A percentile compares a stretch with the other conserved stretches of the same genome.
phyloP scores from a whole-genome alignment of 1,140 invertebrate species.

The Pseudobourletiella spinata region DNA sequence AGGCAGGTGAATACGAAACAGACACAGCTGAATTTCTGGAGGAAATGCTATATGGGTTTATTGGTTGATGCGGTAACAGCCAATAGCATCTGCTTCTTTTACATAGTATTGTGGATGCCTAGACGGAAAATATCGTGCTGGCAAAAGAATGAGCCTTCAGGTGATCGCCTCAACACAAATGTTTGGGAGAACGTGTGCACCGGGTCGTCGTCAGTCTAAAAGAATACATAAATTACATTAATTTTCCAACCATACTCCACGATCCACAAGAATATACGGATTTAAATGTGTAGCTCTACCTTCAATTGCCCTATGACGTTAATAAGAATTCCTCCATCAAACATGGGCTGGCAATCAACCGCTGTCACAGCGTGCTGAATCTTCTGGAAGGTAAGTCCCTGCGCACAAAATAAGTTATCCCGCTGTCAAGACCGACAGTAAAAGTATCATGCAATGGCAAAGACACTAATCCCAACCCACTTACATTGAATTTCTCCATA shows the following conservation, averaged over 20 bases:
- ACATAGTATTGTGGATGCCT: constrained; percentile 65
- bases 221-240: too few relatives aligned
- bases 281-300: constrained; percentile 54
- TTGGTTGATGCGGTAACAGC: too few relatives aligned
- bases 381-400: constrained; percentile 83
- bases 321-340: constrained; percentile 86
- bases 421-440: too few relatives aligned
- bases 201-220: constrained; percentile 83
- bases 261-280: not conserved
- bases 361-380: constrained; percentile 82
- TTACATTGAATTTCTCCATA: constrained; percentile 86
- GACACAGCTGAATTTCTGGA: too few relatives aligned
- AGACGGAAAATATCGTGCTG: constrained; percentile 89
- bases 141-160: constrained; percentile 57
- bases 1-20: too few relatives aligned
- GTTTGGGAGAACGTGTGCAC: constrained; percentile 84
- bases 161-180: constrained; percentile 72
- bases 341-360: constrained; percentile 91
- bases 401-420: too few relatives aligned
- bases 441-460: too few relatives aligned
- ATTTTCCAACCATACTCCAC: too few relatives aligned
- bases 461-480: too few relatives aligned
- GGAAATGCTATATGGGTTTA: too few relatives aligned
- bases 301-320: constrained; percentile 87
- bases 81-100: too few relatives aligned